Base-by-base conservation (phyloP, 2,797 vertebrate species). In the Sorex maritimensis region DNA sequence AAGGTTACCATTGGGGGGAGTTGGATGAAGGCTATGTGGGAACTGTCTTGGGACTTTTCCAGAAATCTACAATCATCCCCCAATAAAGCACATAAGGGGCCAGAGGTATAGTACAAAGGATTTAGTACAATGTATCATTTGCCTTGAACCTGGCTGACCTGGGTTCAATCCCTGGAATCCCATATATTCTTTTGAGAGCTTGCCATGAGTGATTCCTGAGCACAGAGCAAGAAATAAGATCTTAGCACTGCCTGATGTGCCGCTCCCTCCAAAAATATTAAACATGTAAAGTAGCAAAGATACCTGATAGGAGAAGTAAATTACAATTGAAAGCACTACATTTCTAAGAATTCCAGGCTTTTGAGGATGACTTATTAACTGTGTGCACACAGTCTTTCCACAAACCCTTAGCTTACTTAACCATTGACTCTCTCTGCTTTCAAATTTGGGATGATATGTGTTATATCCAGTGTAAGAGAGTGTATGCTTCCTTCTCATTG, bases 321-420 rank as follows among this genome's bases (percentile, higher is more conserved):
- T 69, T 90, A 83, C 65, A 69, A 67, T 65, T 88, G 61, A 86
- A 86, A 84, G 21, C 15, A 84, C 81, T 34, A 86, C 81, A 75
- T 88, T 24, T 93, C 72, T 63, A 69, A 85, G 75, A 81, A 78
- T 90, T 93, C 88, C 19, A 91, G 63, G 44, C 4, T 63, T 34
- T 12, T 15, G 85, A 93, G 21, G 23, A 4, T 61, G 24, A 17
- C 44, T 21, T n/a, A 82, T 0, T 38, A 63, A 34, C 14, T 82
- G 4, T 87, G 19, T 26, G 6, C 14, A 17, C 30, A 49, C 83
- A 86, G 78, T 68, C 61, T 79, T 94, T 82, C 74, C 94, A 30
- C 3, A 90, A 19, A 58, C 14, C 15, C 28, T 72, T 87, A 46
- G 28, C 87, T 71, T 65, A 73, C 46, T 75, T 67, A 87, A 79